Evolutionary conservation across 1,140 invertebrate species (phyloP), one percentile per base, ranked within the genome.

Genomic region (Antheraea mylitta): DNA sequence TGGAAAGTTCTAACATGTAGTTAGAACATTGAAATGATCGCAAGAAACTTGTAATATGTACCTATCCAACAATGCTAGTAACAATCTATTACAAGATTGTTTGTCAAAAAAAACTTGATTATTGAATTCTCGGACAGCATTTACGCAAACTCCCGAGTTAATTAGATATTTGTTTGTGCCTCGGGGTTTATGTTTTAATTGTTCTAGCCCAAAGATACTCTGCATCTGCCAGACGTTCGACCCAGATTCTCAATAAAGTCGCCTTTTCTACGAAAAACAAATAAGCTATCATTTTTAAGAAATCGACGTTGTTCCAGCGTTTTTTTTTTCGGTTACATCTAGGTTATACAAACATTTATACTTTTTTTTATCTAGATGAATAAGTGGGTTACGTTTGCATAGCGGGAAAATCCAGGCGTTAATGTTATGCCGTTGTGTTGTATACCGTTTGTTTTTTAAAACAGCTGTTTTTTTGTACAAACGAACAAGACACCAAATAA

Each of bases 331-430:
- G 45, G 0, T 53, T 2, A 6, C 45, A 53, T 53, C 45, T 53
- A n/a, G 45, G 45, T 53, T 53, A 53, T 53, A 53, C 16, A 53
- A 53, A 53, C 45, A n/a, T n/a, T 53, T 53, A 0, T 53, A 16
- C 16, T 53, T 53, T 53, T n/a, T 42, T 53, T 53, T 16, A 53
- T 53, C 45, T 53, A 53, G 45, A 53, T n/a, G 45, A 16, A 53
- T 9, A 53, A 53, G 45, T 53, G 16, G 45, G 45, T 53, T 53
- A 53, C 16, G 45, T 53, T 53, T 53, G 45, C 45, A 53, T 53
- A 53, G 45, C 45, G 45, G 45, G 45, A 53, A 53, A 53, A 53
- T 53, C 45, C 45, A 53, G 45, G 45, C 45, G 45, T 53, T 53
- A 53, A 53, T 53, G 45, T 53, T 16, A 53, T n/a, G 16, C 45